Evolutionary conservation across 2,113 vertebrate genomes (phyloP), one percentile per base, ranked within the genome.

Genomic region (Rissa tridactyla): DNA sequence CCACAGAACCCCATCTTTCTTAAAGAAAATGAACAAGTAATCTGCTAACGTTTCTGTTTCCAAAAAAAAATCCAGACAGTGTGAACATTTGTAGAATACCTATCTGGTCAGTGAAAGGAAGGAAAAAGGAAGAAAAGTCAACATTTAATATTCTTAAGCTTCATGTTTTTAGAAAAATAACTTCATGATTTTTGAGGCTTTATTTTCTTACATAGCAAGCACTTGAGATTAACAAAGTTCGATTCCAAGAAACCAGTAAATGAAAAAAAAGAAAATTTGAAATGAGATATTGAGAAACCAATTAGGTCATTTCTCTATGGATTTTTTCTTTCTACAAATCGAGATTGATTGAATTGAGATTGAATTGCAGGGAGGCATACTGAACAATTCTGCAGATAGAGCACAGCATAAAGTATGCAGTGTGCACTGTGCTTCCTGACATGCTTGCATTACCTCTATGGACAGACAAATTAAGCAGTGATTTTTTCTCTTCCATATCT

Each of bases 281-380:
- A 94, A 88, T 32, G 20, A 71, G 52, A 78, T 82, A 94, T 82
- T 94, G 88, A 92, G 65, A 96, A 93, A 84, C 15, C 73, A 96
- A 82, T 96, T 94, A 91, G 44, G 69, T 65, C 5, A 91, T 72
- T 87, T 86, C 73, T 96, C 52, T 82, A 77, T 65, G 49, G 89
- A 87, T 92, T 82, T 82, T 88, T 88, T 87, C 73, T 87, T 90
- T 92, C 83, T 91, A 71, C 65, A 91, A 81, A 88, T 93, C 5
- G 20, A 88, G 77, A 95, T 82, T 92, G 91, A 96, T 95, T 96
- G 86, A 79, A 82, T 9, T 68, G 73, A 87, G 83, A 78, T 82
- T 72, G 81, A 96, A 84, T 89, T 86, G 17, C 86, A 89, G 32
- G 61, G 23, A 86, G 57, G 61, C 22, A 89, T 75, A 84, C 34